Base-by-base conservation (phyloP, 2,113 vertebrate species). In the Sardina pilchardus region DNA sequence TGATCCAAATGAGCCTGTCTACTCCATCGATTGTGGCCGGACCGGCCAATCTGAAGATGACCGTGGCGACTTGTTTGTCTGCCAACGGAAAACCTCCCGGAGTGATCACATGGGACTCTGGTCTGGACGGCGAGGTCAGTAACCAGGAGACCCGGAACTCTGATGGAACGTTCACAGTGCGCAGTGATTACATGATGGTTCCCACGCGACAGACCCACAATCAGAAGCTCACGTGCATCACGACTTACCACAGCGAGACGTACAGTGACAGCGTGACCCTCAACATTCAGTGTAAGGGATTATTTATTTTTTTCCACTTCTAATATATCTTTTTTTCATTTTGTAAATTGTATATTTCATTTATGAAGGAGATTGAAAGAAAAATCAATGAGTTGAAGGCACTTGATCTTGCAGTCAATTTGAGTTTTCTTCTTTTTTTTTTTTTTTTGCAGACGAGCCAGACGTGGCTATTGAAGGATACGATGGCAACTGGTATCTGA, bases 401-500 rank as follows among this genome's bases (percentile, higher is more conserved):
- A 14, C 34, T 71, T 26, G 63, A 71, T 71, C n/a, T 78, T 78
- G 24, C 30, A 34, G 34, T 36, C 10, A 78, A 6, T 36, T 36
- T 17, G 10, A 36, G n/a, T n/a, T n/a, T n/a, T 75, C 5, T 71
- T 26, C 7, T n/a, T 30, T 71, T 2, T n/a, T 30, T 56, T 78
- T 87, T 19, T 82, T 85, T 78, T 81, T 26, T 81, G 85, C 94
- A 99, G 98, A 98, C 44, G 97, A 99, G 90, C 97, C 98, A 0
- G 96, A 98, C 84, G 97, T 99, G 83, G 94, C 94, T 47, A 96
- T 99, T 0, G 97, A 98, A n/a, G 98, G 98, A 5, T 99, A 96
- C 81, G 98, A 99, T 89, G 97, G 97, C 81, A 99, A 99, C 92
- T 99, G 98, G 98, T 99, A 97, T 89, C 92, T 99, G 87, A 98